Base-by-base conservation (phyloP, 2,113 vertebrate species). In the Calidris pygmaea region DNA sequence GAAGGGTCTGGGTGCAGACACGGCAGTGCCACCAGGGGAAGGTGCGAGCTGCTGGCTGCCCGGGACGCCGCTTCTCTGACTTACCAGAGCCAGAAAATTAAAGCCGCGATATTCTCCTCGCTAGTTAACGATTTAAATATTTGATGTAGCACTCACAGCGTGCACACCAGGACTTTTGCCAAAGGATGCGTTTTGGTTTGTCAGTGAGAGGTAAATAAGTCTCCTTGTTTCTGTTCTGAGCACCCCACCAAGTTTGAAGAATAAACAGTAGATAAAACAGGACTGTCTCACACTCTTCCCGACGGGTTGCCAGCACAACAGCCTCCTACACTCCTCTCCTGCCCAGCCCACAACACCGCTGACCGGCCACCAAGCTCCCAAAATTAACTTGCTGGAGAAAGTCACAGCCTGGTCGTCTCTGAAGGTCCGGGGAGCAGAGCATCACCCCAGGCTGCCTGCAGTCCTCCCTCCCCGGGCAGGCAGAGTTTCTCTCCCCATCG, bases 121-220 rank as follows among this genome's bases (percentile, higher is more conserved):
- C 73, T 95, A 94, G 94, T 90, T 93, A 93, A 68, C 35, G 13
- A 75, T 67, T 35, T 92, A 92, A 96, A 93, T 96, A 94, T 85
- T 89, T 96, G 52, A 96, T 92, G 83, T 32, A 37, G 39, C 63
- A 32, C 85, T 86, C 77, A 71, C 37, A 82, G 86, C 50, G 7
- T 48, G 89, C 1, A 3, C 48, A 14, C 84, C 66, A 75, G 80
- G 86, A 89, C 66, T 87, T 89, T 82, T 85, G 90, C 70, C 70
- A 86, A 85, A 93, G 80, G 77, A 91, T 60, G 39, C 48, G 41
- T 81, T 90, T 82, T 48, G 70, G 70, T 86, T 90, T 94, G 76
- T 70, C 95, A 92, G 89, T 5, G 24, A 90, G 84, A 92, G 48
- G 77, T 93, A 89, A 95, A 95, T 92, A 76, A 94, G 60, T 50